phyloP scores from a whole-genome alignment of 2,113 vertebrate genomes.

The Ciconia stormi region DNA sequence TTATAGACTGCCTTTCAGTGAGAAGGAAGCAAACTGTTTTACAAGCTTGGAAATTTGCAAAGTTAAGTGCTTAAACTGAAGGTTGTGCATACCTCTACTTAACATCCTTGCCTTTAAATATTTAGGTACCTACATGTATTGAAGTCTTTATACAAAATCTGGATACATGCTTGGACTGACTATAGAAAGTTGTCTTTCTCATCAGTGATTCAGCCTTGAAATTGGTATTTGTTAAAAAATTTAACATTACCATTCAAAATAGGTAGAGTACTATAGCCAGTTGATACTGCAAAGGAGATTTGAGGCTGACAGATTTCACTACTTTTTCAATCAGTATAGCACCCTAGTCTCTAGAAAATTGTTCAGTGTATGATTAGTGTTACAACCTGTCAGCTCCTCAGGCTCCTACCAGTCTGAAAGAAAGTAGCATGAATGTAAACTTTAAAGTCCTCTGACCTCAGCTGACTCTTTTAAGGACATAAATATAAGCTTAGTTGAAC shows the following conservation, averaged over 20 bases:
- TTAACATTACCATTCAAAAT: rapidly evolving
- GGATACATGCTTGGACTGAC: background rate
- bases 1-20: background rate
- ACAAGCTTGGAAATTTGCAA: background rate
- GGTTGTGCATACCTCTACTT: background rate
- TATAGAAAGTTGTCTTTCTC: background rate
- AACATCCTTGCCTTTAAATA: background rate
- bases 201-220: background rate
- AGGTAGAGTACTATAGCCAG: background rate
- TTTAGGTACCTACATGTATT: background rate
- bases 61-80: background rate
- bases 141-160: background rate
- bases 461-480: background rate
- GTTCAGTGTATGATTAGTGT: background rate
- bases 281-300: background rate
- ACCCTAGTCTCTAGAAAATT: background rate
- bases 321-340: background rate
- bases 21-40: background rate
- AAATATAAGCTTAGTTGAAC: background rate
- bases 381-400: background rate
- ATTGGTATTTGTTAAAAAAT: background rate
- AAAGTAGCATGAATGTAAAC: background rate
- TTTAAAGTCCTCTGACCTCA: background rate
- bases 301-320: background rate
- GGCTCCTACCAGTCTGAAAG: background rate